Evolutionary conservation across 2,113 vertebrate genomes (phyloP), one percentile per base, ranked within the genome.

Genomic region (Mustela nigripes): DNA sequence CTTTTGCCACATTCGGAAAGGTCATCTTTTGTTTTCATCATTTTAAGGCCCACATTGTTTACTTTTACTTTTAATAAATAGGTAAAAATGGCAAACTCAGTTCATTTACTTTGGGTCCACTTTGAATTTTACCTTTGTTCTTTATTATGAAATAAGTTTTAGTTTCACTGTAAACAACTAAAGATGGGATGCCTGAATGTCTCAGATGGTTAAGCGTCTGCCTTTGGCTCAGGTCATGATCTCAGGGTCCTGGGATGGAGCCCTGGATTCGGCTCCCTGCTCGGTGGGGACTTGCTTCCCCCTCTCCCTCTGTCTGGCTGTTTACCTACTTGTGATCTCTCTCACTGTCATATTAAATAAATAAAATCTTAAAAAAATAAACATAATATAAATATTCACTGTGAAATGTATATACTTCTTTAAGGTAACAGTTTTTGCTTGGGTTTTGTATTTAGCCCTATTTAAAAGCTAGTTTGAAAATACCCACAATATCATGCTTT

Each of bases 11-110:
- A 69, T 78, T 91, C 56, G 24, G 42, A 94, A 97, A 89, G 65
- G 36, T 56, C 73, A 80, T n/a, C 33, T 4, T 79, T 96, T 83
- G n/a, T 89, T 96, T 95, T 60, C 11, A 65, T 56, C 60, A 45
- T 79, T 87, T 94, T 50, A 73, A 48, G 9, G 5, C 24, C 82
- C 50, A 80, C 39, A 63, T 48, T 73, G 45, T 48, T 86, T 62
- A 56, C 53, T 56, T 56, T 56, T 56, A 84, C 28, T 42, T 97
- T 83, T 62, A 79, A 58, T 89, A 60, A 91, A 28, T 36, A 48
- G 15, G 36, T n/a, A 39, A 31, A 63, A 94, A 63, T 92, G 36
- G 85, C 16, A 83, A 80, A 14, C 22, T 82, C 28, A 58, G 0
- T 69, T 81, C 9, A 21, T 58, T 76, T 19, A 65, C 21, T 42